These are phyloP conservation scores for Acromyrmex echinatior DNA, from an alignment of 1,140 invertebrate species.

Conservation along the genomic window DNA sequence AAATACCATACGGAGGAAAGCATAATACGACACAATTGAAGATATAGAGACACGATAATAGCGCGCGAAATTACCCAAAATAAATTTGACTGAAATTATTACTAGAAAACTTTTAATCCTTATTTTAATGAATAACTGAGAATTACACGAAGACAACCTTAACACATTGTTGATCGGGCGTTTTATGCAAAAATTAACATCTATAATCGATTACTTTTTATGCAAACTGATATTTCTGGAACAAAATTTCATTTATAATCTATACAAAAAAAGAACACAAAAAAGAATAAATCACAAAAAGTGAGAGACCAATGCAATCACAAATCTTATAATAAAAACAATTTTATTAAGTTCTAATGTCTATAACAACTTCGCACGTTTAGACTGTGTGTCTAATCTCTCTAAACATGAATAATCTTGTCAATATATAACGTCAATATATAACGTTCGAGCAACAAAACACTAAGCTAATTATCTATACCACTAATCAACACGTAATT, in stretches of 20 bases:
- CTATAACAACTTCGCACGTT: neutral
- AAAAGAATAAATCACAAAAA: neutral
- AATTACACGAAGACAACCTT: neutral
- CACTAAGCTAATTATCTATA: neutral
- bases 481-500: neutral
- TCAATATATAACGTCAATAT: neutral
- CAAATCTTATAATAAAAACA: neutral
- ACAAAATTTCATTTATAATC: neutral
- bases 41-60: neutral
- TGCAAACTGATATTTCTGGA: neutral
- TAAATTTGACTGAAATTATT: slow-evolving; percentile 1
- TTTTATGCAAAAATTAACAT: neutral
- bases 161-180: neutral
- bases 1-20: neutral
- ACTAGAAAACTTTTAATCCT: neutral
- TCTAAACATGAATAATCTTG: neutral
- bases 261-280: neutral
- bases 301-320: neutral
- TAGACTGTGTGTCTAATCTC: neutral
- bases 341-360: neutral
- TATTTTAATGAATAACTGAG: neutral
- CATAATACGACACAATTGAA: slow-evolving; percentile 14
- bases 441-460: neutral
- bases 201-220: neutral
- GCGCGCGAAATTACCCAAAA: neutral